phyloP scores from a whole-genome alignment of 2,888 invertebrate genomes.

The Agrotis segetum region DNA sequence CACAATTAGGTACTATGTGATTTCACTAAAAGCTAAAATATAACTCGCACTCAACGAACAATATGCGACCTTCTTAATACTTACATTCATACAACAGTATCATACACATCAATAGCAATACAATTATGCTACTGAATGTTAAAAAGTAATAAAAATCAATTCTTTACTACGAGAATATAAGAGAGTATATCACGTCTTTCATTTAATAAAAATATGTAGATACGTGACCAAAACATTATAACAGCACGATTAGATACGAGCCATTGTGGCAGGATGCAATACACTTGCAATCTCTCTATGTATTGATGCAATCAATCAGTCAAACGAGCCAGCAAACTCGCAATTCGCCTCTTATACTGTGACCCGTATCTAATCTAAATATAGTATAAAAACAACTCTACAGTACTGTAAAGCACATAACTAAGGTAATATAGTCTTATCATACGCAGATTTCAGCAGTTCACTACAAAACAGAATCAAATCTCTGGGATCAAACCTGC shows the following conservation, averaged over 20 bases:
- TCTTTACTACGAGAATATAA: conserved; percentile 13
- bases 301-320: conserved; percentile 25
- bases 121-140: conserved; percentile 12
- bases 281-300: background rate
- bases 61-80: conserved; percentile 16
- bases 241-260: conserved; percentile 4
- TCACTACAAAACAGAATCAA: conserved; percentile 80
- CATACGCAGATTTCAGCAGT: conserved; percentile 74
- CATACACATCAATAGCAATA: conserved; percentile 28
- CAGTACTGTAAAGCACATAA: conserved; percentile 23
- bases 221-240: conserved; percentile 1
- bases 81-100: conserved; percentile 22
- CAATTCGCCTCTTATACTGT: background rate
- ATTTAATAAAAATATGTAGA: conserved; percentile 9
- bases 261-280: background rate
- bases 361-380: conserved; percentile 15
- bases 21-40: conserved; percentile 43
- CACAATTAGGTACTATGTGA: conserved; percentile 48
- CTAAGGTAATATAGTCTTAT: conserved; percentile 66
- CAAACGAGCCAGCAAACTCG: conserved; percentile 11
- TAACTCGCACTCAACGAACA: conserved; percentile 38
- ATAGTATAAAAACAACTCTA: conserved; percentile 23
- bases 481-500: conserved; percentile 75
- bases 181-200: conserved; percentile 10
- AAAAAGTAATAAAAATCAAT: conserved; percentile 17